Conservation (phyloP, 2,888 invertebrate species). For the Xestia rhomboidea region DNA sequence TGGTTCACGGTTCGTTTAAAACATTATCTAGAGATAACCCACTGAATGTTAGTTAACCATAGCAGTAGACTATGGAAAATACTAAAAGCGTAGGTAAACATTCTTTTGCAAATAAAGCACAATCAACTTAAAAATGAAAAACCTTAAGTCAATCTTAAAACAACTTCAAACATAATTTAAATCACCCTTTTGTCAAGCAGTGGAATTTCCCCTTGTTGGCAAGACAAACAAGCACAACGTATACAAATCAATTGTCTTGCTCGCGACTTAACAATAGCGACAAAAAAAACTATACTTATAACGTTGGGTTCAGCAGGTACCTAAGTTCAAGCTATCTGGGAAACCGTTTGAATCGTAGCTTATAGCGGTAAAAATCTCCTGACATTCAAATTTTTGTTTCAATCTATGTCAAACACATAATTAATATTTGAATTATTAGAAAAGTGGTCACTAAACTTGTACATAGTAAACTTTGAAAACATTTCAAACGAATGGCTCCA, state of each 20-base stretch:
- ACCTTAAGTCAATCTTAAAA: constrained; percentile 50
- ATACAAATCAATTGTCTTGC: constrained; percentile 84
- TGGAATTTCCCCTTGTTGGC: constrained; percentile 82
- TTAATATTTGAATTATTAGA: not conserved
- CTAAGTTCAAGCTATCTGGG: not conserved
- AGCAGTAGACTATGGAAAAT: not conserved
- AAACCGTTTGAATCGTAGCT: not conserved
- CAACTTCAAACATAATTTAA: constrained; percentile 54
- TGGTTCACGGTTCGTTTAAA: not conserved
- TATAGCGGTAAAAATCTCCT: not conserved
- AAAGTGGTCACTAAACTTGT: not conserved
- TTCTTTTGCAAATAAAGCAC: constrained; percentile 40
- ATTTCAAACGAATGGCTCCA: not conserved
- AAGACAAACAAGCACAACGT: constrained; percentile 79
- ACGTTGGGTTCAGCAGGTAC: constrained; percentile 36
- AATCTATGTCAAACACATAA: not conserved
- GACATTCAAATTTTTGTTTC: not conserved
- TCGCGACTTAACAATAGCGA: constrained; percentile 42
- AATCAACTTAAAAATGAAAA: constrained; percentile 46
- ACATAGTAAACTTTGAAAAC: too few relatives aligned
- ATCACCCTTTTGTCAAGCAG: constrained; percentile 71
- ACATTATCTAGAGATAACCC: not conserved
- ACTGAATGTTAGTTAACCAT: not conserved
- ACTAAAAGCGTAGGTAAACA: constrained; percentile 7
- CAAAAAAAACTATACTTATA: not conserved